Base-by-base conservation (phyloP, 2,113 vertebrate species). In the Serilophus lunatus region DNA sequence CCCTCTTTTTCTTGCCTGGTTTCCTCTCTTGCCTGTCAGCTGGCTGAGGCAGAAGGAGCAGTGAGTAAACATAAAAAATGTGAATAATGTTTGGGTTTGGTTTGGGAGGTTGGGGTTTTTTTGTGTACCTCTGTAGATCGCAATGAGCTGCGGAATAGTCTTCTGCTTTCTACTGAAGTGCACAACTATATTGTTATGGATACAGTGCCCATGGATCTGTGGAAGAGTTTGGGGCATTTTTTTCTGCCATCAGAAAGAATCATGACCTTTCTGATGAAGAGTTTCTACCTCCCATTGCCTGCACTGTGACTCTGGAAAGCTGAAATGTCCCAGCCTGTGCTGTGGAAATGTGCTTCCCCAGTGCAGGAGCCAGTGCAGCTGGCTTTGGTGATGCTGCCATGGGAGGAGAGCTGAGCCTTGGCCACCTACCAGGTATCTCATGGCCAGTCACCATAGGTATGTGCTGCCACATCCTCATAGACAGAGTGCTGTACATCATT, bases 1-100 rank as follows among this genome's bases (percentile, higher is more conserved):
- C 99, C 99, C 0, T 98, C 98, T 38, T 99, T 99, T 97, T 98
- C 98, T 51, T 96, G 97, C 78, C 94, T 99, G 83, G 98, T 98
- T 95, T 98, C 98, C 20, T 98, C 98, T 75, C 97, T 99, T 96
- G 98, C 97, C 19, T 97, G 97, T 95, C 98, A 98, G 97, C 97
- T 99, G 96, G 96, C 96, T 22, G 97, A 98, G 50, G 97, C 97
- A 83, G 99, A 99, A 96, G 98, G 98, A 93, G 97, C 97, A 97
- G 99, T 99, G 98, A 29, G 98, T 98, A 91, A 92, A 84, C 51
- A 75, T 12, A 88, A 35, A 79, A 86, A 47, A 9, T 5, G 12
- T 51, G 28, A 63, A 17, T 12, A 28, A 5, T 24, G 31, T 26
- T 44, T 69, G n/a, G 22, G 14, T 51, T 50, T 29, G 18, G 16